Evolutionary conservation across 2,888 invertebrate genomes (phyloP).

Genomic region (Yponomeuta plumbellus): DNA sequence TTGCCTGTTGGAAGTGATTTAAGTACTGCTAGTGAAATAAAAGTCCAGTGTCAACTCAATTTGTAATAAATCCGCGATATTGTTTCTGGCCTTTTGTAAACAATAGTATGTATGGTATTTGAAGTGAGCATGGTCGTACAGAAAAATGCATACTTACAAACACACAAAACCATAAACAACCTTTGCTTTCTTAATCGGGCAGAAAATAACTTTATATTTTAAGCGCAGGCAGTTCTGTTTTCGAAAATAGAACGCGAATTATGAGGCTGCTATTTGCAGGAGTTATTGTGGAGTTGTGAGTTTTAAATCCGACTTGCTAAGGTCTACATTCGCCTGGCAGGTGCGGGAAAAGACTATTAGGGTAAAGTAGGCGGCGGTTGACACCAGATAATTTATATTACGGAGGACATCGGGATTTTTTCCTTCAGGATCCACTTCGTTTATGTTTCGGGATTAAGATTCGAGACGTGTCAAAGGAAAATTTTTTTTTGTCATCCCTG

Average conservation of each 20-base stretch:
- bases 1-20: no score
- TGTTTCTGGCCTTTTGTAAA: no score
- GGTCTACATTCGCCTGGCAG: background rate
- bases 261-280: background rate
- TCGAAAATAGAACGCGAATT: slow-evolving; percentile 2
- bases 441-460: background rate
- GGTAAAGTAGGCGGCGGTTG: slow-evolving; percentile 10
- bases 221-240: slow-evolving; percentile 10
- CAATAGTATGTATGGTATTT: no score
- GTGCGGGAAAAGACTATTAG: slow-evolving; percentile 2
- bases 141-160: no score
- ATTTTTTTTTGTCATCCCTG: background rate
- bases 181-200: no score
- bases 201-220: slow-evolving; percentile 11
- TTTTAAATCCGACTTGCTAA: background rate
- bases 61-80: no score
- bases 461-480: background rate
- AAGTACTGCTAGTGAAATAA: no score
- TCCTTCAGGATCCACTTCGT: background rate
- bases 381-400: slow-evolving; percentile 13
- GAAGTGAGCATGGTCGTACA: no score
- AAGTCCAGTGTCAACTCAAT: no score
- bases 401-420: slow-evolving; percentile 10
- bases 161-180: no score
- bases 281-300: background rate